phyloP scores from a whole-genome alignment of 2,113 vertebrate genomes.

The Urocynchramus pylzowi region DNA sequence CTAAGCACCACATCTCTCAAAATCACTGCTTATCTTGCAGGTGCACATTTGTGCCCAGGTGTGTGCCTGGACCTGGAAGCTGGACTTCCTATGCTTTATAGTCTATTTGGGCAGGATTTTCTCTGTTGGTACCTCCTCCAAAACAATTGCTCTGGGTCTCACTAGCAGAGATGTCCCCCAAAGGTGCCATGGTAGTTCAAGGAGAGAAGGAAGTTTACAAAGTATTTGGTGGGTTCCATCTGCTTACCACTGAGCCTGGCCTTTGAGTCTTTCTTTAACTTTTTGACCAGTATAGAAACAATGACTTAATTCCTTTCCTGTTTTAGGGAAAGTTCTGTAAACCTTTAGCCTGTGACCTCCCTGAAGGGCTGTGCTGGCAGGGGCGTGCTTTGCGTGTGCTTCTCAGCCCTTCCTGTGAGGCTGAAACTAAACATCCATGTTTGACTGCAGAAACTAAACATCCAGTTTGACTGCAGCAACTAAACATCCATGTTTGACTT shows the following conservation, averaged over 20 bases:
- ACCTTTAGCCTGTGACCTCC: neutral
- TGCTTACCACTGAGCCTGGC: neutral
- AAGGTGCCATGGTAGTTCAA: neutral
- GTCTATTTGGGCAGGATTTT: neutral
- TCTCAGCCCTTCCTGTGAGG: conserved; percentile 1
- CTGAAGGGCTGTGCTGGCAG: neutral
- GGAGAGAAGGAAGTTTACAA: neutral
- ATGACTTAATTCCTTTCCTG: neutral
- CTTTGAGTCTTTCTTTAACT: conserved; percentile 1
- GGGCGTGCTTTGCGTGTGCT: neutral
- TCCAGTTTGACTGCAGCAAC: conserved; percentile 9
- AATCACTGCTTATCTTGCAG: neutral
- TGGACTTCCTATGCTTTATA: neutral
- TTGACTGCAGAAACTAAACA: conserved; percentile 18
- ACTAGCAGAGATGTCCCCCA: neutral
- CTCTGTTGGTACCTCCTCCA: neutral
- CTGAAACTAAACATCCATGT: neutral
- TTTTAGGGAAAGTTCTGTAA: neutral
- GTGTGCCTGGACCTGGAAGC: neutral
- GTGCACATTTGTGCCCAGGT: neutral
- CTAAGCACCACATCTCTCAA: neutral
- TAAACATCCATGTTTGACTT: neutral
- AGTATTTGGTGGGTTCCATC: neutral
- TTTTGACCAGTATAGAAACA: neutral
- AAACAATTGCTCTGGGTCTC: neutral